A percentile compares a stretch with the other conserved stretches of the same genome.
These are phyloP conservation scores for Chelonoidis abingdonii DNA, from an alignment of 2,113 vertebrate genomes.

Conservation along the genomic window DNA sequence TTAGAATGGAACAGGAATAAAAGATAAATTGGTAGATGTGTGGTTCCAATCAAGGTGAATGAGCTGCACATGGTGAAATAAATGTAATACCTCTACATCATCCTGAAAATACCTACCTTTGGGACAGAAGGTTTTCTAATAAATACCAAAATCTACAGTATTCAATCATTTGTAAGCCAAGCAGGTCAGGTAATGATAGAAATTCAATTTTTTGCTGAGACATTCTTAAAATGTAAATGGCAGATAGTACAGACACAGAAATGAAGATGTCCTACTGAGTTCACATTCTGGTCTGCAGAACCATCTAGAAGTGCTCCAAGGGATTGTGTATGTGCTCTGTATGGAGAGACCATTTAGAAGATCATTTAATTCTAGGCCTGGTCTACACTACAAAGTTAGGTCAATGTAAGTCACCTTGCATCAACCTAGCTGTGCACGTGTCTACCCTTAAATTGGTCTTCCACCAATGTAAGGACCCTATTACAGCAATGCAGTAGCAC, in stretches of 20 bases:
- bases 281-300: background rate
- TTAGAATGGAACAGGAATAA: background rate
- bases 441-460: no score
- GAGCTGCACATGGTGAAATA: background rate
- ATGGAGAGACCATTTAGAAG: background rate
- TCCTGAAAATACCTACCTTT: background rate
- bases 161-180: background rate
- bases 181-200: rapidly evolving
- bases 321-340: background rate
- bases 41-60: background rate
- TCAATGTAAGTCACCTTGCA: no score
- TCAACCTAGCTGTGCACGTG: no score
- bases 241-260: background rate
- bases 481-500: no score
- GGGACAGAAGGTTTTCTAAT: background rate
- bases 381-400: no score
- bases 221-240: background rate
- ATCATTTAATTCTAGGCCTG: no score
- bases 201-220: background rate
- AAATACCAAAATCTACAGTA: background rate
- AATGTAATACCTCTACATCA: background rate
- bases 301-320: background rate
- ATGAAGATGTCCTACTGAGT: background rate
- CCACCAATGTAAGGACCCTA: no score
- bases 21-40: background rate